Conservation (phyloP, 2,888 invertebrate genomes). For the Leptopilina drosophilae region DNA sequence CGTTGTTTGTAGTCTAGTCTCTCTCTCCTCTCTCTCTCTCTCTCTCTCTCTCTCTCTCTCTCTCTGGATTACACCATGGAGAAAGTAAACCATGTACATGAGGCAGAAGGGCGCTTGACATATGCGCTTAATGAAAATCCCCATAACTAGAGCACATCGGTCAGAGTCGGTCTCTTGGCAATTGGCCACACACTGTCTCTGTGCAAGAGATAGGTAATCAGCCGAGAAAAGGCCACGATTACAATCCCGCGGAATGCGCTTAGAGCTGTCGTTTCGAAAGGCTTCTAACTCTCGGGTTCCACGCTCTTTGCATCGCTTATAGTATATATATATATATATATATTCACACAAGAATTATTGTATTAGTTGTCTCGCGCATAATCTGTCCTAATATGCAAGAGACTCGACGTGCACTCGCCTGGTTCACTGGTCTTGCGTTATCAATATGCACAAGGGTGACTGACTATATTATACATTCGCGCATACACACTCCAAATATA, state of each 20-base stretch:
- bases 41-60: too few species aligned
- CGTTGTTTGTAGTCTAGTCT: not conserved
- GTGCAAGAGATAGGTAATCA: slow-evolving; percentile 60
- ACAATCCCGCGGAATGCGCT: slow-evolving; percentile 72
- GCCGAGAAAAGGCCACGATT: slow-evolving; percentile 66
- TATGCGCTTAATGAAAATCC: slow-evolving; percentile 50
- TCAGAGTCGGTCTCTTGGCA: slow-evolving; percentile 43
- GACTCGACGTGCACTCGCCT: slow-evolving; percentile 2
- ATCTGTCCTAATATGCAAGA: slow-evolving; percentile 7
- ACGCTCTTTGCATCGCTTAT: slow-evolving; percentile 47
- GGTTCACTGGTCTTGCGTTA: slow-evolving; percentile 11
- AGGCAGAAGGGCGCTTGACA: slow-evolving; percentile 16
- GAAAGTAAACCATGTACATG: slow-evolving; percentile 26
- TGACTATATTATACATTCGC: not conserved
- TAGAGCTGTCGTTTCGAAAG: slow-evolving; percentile 68
- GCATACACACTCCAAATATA: not conserved
- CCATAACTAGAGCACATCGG: slow-evolving; percentile 52
- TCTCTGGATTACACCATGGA: slow-evolving; percentile 24
- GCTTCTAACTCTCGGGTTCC: slow-evolving; percentile 64
- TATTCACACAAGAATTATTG: not conserved
- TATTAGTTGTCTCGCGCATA: slow-evolving; percentile 18
- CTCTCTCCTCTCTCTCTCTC: not conserved
- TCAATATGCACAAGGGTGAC: slow-evolving; percentile 7
- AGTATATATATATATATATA: slow-evolving; percentile 29
- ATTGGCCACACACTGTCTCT: slow-evolving; percentile 49